These are phyloP conservation scores for Coptodon bakossiorum DNA, from an alignment of 2,113 vertebrate genomes.

Conservation along the genomic window DNA sequence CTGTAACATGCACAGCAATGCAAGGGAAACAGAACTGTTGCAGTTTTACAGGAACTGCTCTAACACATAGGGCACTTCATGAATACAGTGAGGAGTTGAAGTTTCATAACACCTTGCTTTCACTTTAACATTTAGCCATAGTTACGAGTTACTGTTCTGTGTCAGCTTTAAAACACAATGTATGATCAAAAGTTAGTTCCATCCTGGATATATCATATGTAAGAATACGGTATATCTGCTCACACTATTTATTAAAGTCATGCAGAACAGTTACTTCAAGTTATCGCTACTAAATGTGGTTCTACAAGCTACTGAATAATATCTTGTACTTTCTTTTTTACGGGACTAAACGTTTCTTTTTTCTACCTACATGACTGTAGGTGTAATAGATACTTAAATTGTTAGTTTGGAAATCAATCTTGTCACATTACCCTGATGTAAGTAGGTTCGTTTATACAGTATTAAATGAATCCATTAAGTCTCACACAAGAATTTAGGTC, in stretches of 20 bases:
- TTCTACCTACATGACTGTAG: too few relatives aligned
- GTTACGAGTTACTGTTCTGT: background rate
- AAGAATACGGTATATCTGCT: too few relatives aligned
- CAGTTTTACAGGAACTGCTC: background rate
- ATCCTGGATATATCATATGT: background rate
- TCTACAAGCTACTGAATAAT: background rate
- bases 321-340: too few relatives aligned
- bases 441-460: too few relatives aligned
- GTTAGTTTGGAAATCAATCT: too few relatives aligned
- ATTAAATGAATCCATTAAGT: too few relatives aligned
- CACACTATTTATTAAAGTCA: background rate
- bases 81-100: background rate
- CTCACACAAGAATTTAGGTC: too few relatives aligned
- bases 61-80: background rate
- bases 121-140: background rate
- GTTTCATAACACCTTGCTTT: background rate
- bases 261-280: background rate
- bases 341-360: too few relatives aligned
- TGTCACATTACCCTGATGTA: too few relatives aligned
- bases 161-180: background rate
- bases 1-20: slow-evolving; percentile 35
- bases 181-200: background rate
- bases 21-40: background rate
- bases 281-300: background rate
- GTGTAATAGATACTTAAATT: too few relatives aligned